Evolutionary conservation across 2,113 vertebrate species (phyloP), one percentile per base, ranked within the genome.

Genomic region (Meriones unguiculatus): DNA sequence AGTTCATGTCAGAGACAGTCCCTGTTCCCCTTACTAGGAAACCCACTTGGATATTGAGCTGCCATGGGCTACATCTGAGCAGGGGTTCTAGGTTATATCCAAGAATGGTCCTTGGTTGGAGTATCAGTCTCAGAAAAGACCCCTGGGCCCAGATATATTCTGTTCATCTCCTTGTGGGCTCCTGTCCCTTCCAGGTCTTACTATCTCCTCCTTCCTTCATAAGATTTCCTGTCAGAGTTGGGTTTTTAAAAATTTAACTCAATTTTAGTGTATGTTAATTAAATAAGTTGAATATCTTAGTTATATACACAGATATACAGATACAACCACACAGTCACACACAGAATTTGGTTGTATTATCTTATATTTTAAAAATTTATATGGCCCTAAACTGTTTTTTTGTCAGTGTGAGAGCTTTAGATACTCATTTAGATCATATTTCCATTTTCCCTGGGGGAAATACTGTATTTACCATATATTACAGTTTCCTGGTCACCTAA

Each of bases 251-350:
- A 13, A 73, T 87, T 73, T 18, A 72, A 65, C 52, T 81, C 57
- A 84, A 89, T 87, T 89, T 89, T 30, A 77, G 1, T 75, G 12
- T 96, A 94, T 77, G 67, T 91, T 95, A 94, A 87, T 88, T 92
- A 94, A 91, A 78, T 94, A 75, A 94, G 32, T 69, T 62, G 20
- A 88, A n/a, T 69, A 32, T 87, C 86, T 52, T 46, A 73, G 12
- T 89, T 6, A 30, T 87, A 84, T 5, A 76, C 4, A 77, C 80
- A 0, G 5, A 50, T 10, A 82, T 2, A 25, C 88, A 88, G 3
- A 80, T 2, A 82, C 86, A 0, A 3, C 32, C 28, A 80, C 5
- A 80, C 4, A 82, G 81, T 0, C 8, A 80, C 8, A 81, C 32
- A 32, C 69, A 85, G 46, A 91, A 81, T 81, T 80, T 82, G 93